Conservation (phyloP, 2,888 invertebrate genomes). For the Temnothorax unifasciatus region DNA sequence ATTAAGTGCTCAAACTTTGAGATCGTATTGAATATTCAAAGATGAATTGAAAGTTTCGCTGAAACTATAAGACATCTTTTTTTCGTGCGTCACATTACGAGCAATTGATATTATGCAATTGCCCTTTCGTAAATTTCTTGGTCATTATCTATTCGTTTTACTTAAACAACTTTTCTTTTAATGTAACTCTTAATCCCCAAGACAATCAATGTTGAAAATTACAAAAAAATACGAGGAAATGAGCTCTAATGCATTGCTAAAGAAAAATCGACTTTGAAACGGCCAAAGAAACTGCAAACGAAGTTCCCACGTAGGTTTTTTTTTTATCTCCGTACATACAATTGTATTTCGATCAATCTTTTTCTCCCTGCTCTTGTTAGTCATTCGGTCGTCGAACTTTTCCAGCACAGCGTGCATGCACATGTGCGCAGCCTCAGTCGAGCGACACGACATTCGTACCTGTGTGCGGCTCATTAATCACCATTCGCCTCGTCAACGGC, state of each 20-base stretch:
- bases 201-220: not conserved
- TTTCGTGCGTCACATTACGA: conserved; percentile 1
- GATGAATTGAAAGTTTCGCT: not conserved
- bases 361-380: conserved; percentile 17
- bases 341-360: conserved; percentile 32
- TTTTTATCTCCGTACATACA: not conserved
- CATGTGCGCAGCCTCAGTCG: conserved; percentile 2
- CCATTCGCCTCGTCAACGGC: conserved; percentile 67
- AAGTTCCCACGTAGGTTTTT: not conserved
- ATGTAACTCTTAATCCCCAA: not conserved
- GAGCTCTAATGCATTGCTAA: not conserved
- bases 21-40: conserved; percentile 12
- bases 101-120: not conserved
- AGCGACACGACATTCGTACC: conserved; percentile 32
- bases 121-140: not conserved
- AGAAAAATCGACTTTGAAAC: not conserved
- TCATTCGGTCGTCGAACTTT: conserved; percentile 37
- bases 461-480: conserved; percentile 70
- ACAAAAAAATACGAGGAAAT: not conserved
- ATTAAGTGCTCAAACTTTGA: not conserved
- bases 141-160: not conserved
- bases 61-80: not conserved
- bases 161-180: not conserved
- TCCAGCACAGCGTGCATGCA: not conserved
- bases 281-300: not conserved